Base-by-base conservation (phyloP, 2,888 invertebrate genomes). In the Scaptomyza caliginosa region DNA sequence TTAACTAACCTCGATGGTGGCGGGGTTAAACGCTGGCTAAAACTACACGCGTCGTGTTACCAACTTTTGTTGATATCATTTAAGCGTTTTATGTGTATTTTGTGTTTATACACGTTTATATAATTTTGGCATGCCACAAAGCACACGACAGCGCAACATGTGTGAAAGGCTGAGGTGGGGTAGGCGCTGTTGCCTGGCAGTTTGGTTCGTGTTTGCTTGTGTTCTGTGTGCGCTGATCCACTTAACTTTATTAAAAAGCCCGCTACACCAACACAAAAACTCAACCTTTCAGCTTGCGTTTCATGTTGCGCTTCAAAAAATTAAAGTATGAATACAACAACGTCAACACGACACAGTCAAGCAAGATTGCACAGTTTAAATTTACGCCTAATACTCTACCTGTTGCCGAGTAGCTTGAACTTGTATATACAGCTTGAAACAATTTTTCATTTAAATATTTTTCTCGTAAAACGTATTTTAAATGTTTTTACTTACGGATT, bases 171-270 rank as follows among this genome's bases (percentile, higher is more conserved):
- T 17, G 46, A 11, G 11, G 46, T 10, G 11, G 34, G 13, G n/a
- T n/a, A 17, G 34, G 26, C 30, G 36, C 13, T 21, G 66, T 67
- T 67, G 67, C 58, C 65, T 58, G 40, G 64, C 50, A 16, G 21
- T 51, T 24, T n/a, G 24, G 32, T 34, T 32, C 36, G 17, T 52
- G 43, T 54, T 56, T 45, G 30, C 19, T 19, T 46, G 32, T 46
- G 21, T 23, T 19, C n/a, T 30, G 13, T 46, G 40, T 51, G 49
- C 58, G 40, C 64, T 71, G 76, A 76, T 77, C 78, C 77, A 77
- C 77, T 77, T 77, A 74, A 60, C 58, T 71, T 78, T 77, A 77
- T 77, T 77, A 78, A 77, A 77, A 77, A 76, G 56, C 63, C 56
- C 63, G 52, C 42, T 40, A 5, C 13, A 32, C 32, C 2, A 3